phyloP scores from a whole-genome alignment of 2,797 vertebrate species.

The Arrhamphus sclerolepis region DNA sequence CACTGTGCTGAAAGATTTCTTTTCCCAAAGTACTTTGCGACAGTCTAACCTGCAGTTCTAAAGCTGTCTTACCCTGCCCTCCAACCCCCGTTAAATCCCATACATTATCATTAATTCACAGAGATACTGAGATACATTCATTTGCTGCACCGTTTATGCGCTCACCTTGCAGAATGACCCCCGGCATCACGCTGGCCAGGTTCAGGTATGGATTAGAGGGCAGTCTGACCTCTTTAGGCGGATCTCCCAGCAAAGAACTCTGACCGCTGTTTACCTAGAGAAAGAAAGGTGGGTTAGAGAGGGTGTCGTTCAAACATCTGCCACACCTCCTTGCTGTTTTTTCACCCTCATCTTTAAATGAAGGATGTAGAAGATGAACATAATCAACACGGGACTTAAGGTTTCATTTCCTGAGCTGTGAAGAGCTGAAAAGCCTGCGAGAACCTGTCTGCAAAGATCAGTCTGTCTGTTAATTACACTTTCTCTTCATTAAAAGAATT shows the following conservation, averaged over 20 bases:
- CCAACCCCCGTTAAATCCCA: no score
- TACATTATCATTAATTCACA: no score
- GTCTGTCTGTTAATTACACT: conserved; percentile 61
- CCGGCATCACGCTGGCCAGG: conserved; percentile 92
- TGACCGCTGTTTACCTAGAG: conserved; percentile 83
- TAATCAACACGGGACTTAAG: conserved; percentile 6
- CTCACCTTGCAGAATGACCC: conserved; percentile 86
- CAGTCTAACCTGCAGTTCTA: no score
- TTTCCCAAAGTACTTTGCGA: no score
- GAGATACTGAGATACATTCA: no score
- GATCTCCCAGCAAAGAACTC: conserved; percentile 92
- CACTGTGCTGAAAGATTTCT: no score
- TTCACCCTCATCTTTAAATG: not conserved
- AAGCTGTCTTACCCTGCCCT: no score
- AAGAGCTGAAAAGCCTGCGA: conserved; percentile 11
- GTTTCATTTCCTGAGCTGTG: conserved; percentile 17
- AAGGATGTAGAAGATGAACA: not conserved
- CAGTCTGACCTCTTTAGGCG: conserved; percentile 92
- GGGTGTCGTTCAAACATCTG: not conserved
- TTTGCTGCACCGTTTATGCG: not conserved
- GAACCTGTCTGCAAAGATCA: conserved; percentile 28
- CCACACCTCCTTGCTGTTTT: not conserved
- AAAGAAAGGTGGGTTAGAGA: not conserved
- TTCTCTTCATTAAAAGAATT: conserved; percentile 51
- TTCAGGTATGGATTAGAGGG: conserved; percentile 97